phyloP scores from a whole-genome alignment of 2,797 vertebrate species.

The Cetoscarus ocellatus region DNA sequence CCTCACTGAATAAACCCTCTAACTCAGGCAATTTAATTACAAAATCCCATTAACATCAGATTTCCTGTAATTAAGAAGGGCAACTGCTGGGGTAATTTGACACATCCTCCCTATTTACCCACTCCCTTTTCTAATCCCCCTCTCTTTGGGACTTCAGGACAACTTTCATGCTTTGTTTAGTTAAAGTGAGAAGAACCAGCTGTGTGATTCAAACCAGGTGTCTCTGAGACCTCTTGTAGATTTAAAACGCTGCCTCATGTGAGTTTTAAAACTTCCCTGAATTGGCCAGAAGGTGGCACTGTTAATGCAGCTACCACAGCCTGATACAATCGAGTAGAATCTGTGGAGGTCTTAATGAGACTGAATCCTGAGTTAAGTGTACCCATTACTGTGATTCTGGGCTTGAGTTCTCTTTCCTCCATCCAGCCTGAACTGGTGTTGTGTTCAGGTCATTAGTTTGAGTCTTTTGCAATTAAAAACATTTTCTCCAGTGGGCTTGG shows the following conservation, averaged over 20 bases:
- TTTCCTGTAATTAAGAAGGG: constrained; percentile 58
- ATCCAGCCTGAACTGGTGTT: background rate
- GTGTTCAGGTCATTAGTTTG: constrained; percentile 7
- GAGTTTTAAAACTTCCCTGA: constrained; percentile 9
- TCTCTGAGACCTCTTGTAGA: background rate
- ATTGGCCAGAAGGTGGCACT: constrained; percentile 66
- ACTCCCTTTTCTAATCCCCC: constrained; percentile 23
- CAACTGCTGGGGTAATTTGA: constrained; percentile 37
- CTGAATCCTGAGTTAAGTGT: background rate
- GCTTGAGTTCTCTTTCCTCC: background rate
- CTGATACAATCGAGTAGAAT: background rate
- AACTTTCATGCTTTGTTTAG: constrained; percentile 27
- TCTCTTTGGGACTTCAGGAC: constrained; percentile 16
- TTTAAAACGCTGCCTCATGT: background rate
- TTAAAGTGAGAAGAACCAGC: constrained; percentile 2
- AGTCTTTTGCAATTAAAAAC: constrained; percentile 1
- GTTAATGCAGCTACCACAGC: constrained; percentile 32
- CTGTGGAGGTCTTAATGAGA: constrained; percentile 4
- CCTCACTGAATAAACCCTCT: background rate
- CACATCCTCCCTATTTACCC: constrained; percentile 53
- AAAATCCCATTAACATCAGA: constrained; percentile 57
- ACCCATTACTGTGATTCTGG: background rate
- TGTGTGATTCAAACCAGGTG: constrained; percentile 31
- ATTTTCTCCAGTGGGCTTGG: background rate
- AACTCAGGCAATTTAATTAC: constrained; percentile 48